Conservation (phyloP, 2,113 vertebrate genomes). For the Phalacrocorax carbo region DNA sequence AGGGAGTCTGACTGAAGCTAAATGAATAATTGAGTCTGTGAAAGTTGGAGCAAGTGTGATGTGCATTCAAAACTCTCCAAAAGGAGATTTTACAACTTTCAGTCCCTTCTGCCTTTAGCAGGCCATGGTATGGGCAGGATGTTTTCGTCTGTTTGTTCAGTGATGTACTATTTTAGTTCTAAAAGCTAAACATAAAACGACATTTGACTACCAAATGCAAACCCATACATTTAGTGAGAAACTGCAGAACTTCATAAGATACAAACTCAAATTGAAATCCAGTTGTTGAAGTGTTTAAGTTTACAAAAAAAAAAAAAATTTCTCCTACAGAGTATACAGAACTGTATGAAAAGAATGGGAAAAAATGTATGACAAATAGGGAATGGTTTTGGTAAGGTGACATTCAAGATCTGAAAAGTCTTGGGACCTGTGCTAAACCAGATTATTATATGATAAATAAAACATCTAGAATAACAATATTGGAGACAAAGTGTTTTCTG, state of each 20-base stretch:
- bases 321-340: background rate
- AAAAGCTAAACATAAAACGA: background rate
- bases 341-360: background rate
- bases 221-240: background rate
- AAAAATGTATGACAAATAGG: background rate
- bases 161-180: background rate
- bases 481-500: background rate
- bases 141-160: background rate
- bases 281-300: background rate
- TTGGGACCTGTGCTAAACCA: background rate
- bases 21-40: background rate
- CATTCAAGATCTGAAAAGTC: background rate
- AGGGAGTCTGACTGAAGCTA: background rate
- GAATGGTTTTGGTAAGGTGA: background rate
- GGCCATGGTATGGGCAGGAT: background rate
- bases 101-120: background rate
- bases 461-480: background rate
- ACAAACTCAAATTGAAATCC: background rate
- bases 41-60: background rate
- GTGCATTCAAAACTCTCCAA: background rate
- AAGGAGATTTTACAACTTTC: background rate
- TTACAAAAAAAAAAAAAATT: background rate
- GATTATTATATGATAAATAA: background rate
- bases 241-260: background rate
- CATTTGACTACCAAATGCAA: background rate